phyloP scores from a whole-genome alignment of 2,797 vertebrate species.

The Cossypha polioptera region DNA sequence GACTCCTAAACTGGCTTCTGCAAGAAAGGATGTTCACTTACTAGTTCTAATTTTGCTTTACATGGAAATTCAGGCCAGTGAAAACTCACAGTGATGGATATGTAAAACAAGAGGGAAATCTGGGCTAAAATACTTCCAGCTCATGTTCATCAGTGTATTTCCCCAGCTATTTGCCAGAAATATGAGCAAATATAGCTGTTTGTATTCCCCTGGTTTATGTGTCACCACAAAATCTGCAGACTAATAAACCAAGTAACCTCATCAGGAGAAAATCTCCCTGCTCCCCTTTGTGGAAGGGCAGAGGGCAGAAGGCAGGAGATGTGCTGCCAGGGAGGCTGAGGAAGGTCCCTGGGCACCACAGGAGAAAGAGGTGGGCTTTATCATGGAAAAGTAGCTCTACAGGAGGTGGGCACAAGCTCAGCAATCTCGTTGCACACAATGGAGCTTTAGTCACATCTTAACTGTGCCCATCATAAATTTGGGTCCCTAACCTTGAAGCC shows the following conservation, averaged over 20 bases:
- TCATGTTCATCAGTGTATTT: not conserved
- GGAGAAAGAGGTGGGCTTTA: not conserved
- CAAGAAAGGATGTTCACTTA: not conserved
- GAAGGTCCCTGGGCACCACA: not conserved
- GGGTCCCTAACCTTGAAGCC: not conserved
- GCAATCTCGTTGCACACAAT: rapidly evolving
- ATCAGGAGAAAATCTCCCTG: not conserved
- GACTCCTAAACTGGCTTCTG: not conserved
- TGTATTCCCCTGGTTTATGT: not conserved
- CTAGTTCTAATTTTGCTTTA: not conserved
- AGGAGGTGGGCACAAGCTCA: not conserved
- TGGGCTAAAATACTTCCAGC: not conserved
- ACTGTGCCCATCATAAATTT: not conserved
- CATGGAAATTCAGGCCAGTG: not conserved
- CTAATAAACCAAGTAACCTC: not conserved
- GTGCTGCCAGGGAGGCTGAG: not conserved
- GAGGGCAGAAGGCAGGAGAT: not conserved
- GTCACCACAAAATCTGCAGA: not conserved
- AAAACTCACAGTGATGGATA: not conserved
- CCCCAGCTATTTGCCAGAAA: not conserved
- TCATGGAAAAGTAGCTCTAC: not conserved
- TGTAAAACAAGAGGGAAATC: not conserved
- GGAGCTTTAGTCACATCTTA: not conserved
- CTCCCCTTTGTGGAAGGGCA: not conserved
- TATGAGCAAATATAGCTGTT: not conserved